Base-by-base conservation (phyloP, 2,888 invertebrate genomes). In the Schizotus pectinicornis region DNA sequence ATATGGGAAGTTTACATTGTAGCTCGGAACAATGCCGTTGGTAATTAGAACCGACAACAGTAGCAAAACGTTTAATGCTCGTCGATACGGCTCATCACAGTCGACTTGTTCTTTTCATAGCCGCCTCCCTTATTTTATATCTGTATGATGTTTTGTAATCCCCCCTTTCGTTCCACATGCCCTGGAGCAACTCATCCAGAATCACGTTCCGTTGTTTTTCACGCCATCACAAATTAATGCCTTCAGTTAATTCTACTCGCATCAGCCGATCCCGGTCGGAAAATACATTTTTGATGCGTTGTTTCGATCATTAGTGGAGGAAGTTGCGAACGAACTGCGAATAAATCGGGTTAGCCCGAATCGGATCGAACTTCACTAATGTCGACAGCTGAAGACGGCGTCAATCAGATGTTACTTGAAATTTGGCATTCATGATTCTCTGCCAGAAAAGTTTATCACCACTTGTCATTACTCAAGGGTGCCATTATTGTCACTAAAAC, bases 181-280 rank as follows among this genome's bases (percentile, higher is more conserved):
- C 53, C 35, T 37, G 39, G 45, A 46, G 54, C 48, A 43, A 49
- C 41, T 49, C 59, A 54, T 39, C 57, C 50, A 59, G 56, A 61
- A 60, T 65, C 65, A 65, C 65, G 65, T 65, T 58, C 57, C 51
- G 58, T 63, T 65, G 65, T 63, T 65, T 63, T 64, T 63, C 58
- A 58, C 59, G 53, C 56, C 55, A 56, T 62, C 61, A 56, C 60
- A 60, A 63, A 65, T 63, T 65, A 65, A 63, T 65, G 63, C 50
- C 52, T 50, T 56, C 52, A 60, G 62, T 61, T 63, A 61, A 65
- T 65, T 56, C 62, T 38, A 53, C 52, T 56, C 56, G 45, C 53
- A 49, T 55, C 56, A 54, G 46, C 60, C 64, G 62, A 62, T 59
- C 46, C 56, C 47, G 59, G 52, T 51, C 45, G 48, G 62, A 62